Conservation (phyloP, 2,113 vertebrate genomes). For the Oncorhynchus mykiss region DNA sequence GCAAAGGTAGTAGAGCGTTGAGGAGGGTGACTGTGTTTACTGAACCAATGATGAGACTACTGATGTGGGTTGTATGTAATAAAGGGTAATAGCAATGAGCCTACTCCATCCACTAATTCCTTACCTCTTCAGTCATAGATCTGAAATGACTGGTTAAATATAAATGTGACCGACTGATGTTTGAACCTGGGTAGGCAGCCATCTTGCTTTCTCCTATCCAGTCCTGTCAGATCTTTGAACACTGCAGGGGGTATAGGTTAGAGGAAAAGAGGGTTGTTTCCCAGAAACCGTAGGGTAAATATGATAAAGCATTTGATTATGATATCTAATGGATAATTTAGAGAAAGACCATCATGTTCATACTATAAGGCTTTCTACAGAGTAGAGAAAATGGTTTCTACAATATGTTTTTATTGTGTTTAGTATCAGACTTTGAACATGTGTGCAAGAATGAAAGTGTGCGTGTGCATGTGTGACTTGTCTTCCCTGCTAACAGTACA, state of each 20-base stretch:
- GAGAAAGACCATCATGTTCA: conserved; percentile 56
- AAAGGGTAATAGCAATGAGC: neutral
- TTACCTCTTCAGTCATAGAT: conserved; percentile 14
- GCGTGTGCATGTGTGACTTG: conserved; percentile 4
- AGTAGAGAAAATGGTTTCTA: conserved; percentile 67
- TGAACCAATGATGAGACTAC: neutral
- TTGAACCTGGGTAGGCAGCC: neutral
- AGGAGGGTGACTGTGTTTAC: neutral
- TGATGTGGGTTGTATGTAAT: neutral
- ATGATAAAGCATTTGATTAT: conserved; percentile 60
- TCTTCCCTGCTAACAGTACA: conserved; percentile 9
- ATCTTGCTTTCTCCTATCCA: neutral
- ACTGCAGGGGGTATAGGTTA: neutral
- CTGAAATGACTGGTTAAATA: conserved; percentile 34
- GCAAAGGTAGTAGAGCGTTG: neutral
- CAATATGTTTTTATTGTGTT: conserved; percentile 68
- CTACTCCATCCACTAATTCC: too few relatives aligned
- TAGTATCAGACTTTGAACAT: conserved; percentile 67
- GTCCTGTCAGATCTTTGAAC: neutral
- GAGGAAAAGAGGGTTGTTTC: neutral
- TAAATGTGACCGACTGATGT: conserved; percentile 23
- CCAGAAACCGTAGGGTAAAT: conserved; percentile 10
- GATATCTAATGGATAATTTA: conserved; percentile 64
- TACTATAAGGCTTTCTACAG: conserved; percentile 60
- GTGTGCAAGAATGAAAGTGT: conserved; percentile 29